Percentiles rank a stretch among this genome's conserved stretches.
Conservation (phyloP, 2,113 vertebrate genomes). For the Corythaixoides concolor region DNA sequence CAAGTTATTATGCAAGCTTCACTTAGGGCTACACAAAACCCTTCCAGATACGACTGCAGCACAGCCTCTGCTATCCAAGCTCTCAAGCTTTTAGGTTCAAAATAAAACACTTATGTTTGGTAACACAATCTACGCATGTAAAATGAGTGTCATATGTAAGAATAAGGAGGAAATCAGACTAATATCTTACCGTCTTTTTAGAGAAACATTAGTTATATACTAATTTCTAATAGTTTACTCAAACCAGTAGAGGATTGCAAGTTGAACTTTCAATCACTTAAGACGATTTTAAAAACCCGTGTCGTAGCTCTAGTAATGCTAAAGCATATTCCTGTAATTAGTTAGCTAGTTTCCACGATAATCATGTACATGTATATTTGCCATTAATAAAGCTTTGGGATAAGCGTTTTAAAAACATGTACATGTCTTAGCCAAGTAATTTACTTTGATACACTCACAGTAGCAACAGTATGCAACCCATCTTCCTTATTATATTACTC, state of each 20-base stretch:
- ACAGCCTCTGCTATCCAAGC: not conserved
- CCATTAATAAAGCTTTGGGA: not conserved
- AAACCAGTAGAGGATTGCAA: not conserved
- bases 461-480: not conserved
- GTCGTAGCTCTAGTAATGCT: not conserved
- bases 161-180: not conserved
- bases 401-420: not conserved
- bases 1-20: not conserved
- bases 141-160: not conserved
- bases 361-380: not conserved
- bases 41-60: not conserved
- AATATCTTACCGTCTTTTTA: not conserved
- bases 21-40: not conserved
- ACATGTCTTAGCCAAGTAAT: not conserved
- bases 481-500: not conserved
- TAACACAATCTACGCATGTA: not conserved
- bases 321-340: not conserved
- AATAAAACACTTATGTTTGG: not conserved
- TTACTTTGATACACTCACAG: not conserved
- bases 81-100: not conserved
- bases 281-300: not conserved
- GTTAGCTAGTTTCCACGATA: not conserved
- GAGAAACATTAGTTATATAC: not conserved
- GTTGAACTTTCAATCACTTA: not conserved
- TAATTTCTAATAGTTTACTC: not conserved